These are phyloP conservation scores for Ryuthela nishihirai DNA, from an alignment of 2,888 invertebrate genomes.

Conservation along the genomic window DNA sequence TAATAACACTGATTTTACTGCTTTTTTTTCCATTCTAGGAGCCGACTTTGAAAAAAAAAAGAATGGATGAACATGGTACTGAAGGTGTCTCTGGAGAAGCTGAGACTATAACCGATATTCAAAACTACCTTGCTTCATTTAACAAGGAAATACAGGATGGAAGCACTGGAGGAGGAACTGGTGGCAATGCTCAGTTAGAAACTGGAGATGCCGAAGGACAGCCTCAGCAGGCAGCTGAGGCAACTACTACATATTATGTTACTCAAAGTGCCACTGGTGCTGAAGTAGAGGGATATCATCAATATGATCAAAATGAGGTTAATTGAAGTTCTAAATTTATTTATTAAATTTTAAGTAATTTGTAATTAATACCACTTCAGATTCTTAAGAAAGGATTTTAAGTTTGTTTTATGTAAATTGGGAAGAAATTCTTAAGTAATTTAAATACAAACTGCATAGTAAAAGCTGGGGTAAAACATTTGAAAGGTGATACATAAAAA, in stretches of 20 bases:
- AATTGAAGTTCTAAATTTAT: neutral
- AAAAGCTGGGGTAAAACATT: too few species aligned
- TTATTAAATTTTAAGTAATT: neutral
- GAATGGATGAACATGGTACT: slow-evolving; percentile 28
- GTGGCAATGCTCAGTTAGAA: slow-evolving; percentile 3
- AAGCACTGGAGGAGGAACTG: slow-evolving; percentile 14
- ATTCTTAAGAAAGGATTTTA: too few species aligned
- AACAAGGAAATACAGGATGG: slow-evolving; percentile 68
- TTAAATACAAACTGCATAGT: too few species aligned
- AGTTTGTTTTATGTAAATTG: too few species aligned
- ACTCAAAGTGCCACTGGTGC: slow-evolving; percentile 16
- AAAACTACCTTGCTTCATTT: slow-evolving; percentile 74
- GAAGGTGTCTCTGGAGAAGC: slow-evolving; percentile 43
- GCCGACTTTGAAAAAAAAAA: too few species aligned
- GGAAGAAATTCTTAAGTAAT: too few species aligned
- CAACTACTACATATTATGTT: slow-evolving; percentile 20
- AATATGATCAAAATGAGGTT: slow-evolving; percentile 31
- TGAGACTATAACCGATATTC: slow-evolving; percentile 65
- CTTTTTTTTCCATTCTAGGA: too few species aligned
- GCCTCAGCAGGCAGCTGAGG: slow-evolving; percentile 10
- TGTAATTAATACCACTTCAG: too few species aligned
- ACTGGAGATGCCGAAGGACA: slow-evolving; percentile 7
- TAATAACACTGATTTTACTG: too few species aligned
- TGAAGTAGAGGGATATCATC: slow-evolving; percentile 17
- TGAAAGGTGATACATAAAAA: too few species aligned